A percentile compares a stretch with the other conserved stretches of the same genome.
These are phyloP conservation scores for Sebastes minor DNA, from an alignment of 2,797 vertebrate species.

Conservation along the genomic window DNA sequence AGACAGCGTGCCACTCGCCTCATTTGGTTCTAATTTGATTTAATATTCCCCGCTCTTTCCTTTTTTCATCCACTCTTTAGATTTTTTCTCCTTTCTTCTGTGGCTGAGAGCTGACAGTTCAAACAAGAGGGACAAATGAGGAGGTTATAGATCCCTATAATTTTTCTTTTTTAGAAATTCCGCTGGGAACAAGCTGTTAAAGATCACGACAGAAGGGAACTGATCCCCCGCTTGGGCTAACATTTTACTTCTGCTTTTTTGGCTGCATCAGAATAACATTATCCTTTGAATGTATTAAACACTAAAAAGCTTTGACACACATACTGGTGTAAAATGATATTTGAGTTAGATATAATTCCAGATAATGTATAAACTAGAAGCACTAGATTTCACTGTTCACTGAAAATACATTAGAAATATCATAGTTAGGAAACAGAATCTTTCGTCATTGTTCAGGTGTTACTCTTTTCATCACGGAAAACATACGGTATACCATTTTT, in stretches of 20 bases:
- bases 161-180: constrained; percentile 41
- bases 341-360: not conserved
- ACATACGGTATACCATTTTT: not conserved
- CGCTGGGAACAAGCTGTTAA: constrained; percentile 38
- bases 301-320: constrained; percentile 1
- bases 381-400: not conserved
- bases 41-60: constrained; percentile 59
- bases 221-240: not conserved
- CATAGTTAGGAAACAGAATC: not conserved
- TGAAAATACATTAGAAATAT: not conserved
- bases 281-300: not conserved
- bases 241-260: constrained; percentile 20
- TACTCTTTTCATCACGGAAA: not conserved
- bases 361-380: not conserved
- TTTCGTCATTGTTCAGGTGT: not conserved
- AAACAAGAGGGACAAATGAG: constrained; percentile 54
- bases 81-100: constrained; percentile 56
- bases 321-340: not conserved
- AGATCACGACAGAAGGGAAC: constrained; percentile 16
- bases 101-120: constrained; percentile 54
- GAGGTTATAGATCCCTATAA: constrained; percentile 48
- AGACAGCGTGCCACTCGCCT: constrained; percentile 59
- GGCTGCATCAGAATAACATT: constrained; percentile 4
- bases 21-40: constrained; percentile 78
- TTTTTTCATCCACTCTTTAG: constrained; percentile 46